Evolutionary conservation across 2,888 invertebrate genomes (phyloP).

Genomic region (Taenaris catops): DNA sequence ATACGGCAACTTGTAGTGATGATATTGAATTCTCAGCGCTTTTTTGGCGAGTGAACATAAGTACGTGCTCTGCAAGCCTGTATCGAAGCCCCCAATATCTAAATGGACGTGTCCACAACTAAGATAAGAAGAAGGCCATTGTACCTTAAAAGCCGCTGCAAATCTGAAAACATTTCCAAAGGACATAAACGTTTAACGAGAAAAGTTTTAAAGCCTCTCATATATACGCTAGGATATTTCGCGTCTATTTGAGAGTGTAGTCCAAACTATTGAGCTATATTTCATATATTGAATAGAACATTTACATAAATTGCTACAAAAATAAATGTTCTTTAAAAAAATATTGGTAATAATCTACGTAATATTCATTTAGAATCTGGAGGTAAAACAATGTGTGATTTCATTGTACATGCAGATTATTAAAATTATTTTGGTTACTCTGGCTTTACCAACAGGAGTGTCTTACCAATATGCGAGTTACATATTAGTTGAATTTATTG

Average conservation of each 20-base stretch:
- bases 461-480: too few relatives aligned
- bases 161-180: slow-evolving; percentile 60
- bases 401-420: too few relatives aligned
- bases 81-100: slow-evolving; percentile 44
- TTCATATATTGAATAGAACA: too few relatives aligned
- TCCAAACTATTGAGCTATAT: too few relatives aligned
- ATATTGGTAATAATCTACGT: too few relatives aligned
- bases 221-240: slow-evolving; percentile 3
- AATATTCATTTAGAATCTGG: too few relatives aligned
- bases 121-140: slow-evolving; percentile 55
- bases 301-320: too few relatives aligned
- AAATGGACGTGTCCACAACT: slow-evolving; percentile 49
- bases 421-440: too few relatives aligned
- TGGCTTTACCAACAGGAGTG: too few relatives aligned
- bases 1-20: slow-evolving; percentile 32
- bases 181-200: slow-evolving; percentile 57
- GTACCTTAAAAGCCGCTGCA: slow-evolving; percentile 49
- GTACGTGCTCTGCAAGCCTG: slow-evolving; percentile 61
- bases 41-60: slow-evolving; percentile 43
- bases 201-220: slow-evolving; percentile 42
- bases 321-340: too few relatives aligned
- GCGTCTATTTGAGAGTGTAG: neutral
- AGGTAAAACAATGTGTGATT: too few relatives aligned
- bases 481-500: too few relatives aligned
- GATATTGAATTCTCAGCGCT: slow-evolving; percentile 70